Conservation (phyloP, 2,888 invertebrate species). For the Microplitis deprimator region DNA sequence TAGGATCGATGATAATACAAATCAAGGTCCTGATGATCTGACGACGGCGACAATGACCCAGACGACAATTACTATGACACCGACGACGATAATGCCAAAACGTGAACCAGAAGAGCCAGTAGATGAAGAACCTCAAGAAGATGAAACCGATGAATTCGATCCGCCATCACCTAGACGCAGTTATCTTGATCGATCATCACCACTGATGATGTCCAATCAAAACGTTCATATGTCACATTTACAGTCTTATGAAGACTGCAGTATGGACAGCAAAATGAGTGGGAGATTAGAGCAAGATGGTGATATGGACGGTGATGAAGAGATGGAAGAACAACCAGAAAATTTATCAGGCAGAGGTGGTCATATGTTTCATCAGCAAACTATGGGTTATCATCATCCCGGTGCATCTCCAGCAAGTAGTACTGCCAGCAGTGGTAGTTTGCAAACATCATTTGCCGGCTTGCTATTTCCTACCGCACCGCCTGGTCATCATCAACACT, state of each 20-base stretch:
- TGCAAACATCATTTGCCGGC: slow-evolving; percentile 69
- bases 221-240: slow-evolving; percentile 75
- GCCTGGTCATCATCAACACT: slow-evolving; percentile 59
- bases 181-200: slow-evolving; percentile 59
- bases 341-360: slow-evolving; percentile 78
- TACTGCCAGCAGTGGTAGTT: slow-evolving; percentile 68
- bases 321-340: slow-evolving; percentile 84
- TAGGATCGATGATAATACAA: slow-evolving; percentile 41
- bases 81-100: slow-evolving; percentile 76
- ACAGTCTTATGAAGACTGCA: slow-evolving; percentile 83
- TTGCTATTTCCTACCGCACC: slow-evolving; percentile 64
- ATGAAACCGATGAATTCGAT: slow-evolving; percentile 74
- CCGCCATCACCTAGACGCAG: slow-evolving; percentile 52
- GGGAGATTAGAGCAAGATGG: slow-evolving; percentile 74
- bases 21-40: slow-evolving; percentile 49
- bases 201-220: slow-evolving; percentile 53
- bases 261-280: slow-evolving; percentile 83
- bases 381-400: slow-evolving; percentile 55
- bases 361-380: slow-evolving; percentile 59
- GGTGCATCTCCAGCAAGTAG: slow-evolving; percentile 68
- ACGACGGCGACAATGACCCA: background rate
- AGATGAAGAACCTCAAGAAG: slow-evolving; percentile 71
- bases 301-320: slow-evolving; percentile 78
- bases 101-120: slow-evolving; percentile 77
- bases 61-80: background rate